Conservation (phyloP, 2,113 vertebrate genomes). For the Potamarius usumacintae region DNA sequence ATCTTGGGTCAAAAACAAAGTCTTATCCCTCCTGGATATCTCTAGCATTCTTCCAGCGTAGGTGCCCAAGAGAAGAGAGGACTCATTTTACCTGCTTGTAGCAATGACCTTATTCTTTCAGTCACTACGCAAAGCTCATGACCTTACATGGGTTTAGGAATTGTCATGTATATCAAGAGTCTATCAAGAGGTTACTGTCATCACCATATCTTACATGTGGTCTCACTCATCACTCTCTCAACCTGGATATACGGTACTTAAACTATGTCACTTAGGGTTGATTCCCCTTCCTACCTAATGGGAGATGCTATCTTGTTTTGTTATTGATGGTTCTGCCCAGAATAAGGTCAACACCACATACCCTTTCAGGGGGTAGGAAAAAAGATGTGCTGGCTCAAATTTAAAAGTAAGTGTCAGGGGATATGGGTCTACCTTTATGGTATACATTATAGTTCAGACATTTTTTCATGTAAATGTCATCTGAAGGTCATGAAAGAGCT, state of each 20-base stretch:
- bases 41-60: background rate
- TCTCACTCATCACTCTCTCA: background rate
- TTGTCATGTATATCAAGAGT: background rate
- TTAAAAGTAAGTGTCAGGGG: background rate
- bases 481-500: background rate
- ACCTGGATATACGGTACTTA: background rate
- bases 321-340: background rate
- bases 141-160: background rate
- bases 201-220: background rate
- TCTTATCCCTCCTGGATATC: background rate
- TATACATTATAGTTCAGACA: background rate
- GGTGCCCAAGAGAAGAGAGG: background rate
- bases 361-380: background rate
- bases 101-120: background rate
- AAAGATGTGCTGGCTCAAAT: background rate
- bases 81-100: background rate
- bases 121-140: background rate
- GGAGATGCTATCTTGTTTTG: background rate
- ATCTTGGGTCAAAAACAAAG: background rate
- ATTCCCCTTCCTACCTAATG: background rate
- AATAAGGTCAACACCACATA: background rate
- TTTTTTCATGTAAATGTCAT: slow-evolving; percentile 21
- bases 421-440: too few relatives aligned
- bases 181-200: background rate
- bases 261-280: background rate